Base-by-base conservation (phyloP, 2,797 vertebrate species). In the Platyrinchus mystaceus region DNA sequence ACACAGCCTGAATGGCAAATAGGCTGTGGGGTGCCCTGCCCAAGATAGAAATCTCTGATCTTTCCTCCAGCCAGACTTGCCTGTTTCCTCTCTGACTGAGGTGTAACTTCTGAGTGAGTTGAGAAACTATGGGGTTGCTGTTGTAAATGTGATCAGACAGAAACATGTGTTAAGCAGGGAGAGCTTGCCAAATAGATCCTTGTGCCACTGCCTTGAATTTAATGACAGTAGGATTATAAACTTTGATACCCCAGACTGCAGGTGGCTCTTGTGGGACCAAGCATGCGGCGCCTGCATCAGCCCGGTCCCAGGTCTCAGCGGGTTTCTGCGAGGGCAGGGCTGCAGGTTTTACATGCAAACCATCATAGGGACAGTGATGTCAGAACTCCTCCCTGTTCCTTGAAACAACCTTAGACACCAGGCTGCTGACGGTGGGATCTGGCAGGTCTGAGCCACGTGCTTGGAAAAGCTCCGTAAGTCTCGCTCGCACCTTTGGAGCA, bases 41-140 rank as follows among this genome's bases (percentile, higher is more conserved):
- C 91, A 91, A 94, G 95, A 95, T 94, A 94, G 89, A 95, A 43
- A 94, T 97, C 95, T 96, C 83, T 84, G 70, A 89, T 95, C 91
- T 90, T 92, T 94, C 88, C 88, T 94, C 70, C 90, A 91, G 94
- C 77, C 91, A 94, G 93, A 87, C 77, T 84, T 84, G 84, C 87
- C 75, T 91, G 75, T 88, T 88, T 94, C 90, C 91, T 95, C 63
- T 88, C 36, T 2, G 12, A 75, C 73, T 59, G 78, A 91, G 86
- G 64, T 90, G 87, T 77, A 93, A 79, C 74, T 94, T 81, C 63
- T 84, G 67, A 86, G 46, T 26, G 55, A 96, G 88, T 89, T 74
- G 85, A 74, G 91, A 91, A 96, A 94, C 68, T 28, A 3, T 17
- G 55, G 84, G 32, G 24, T 56, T 94, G 92, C 71, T 92, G 87